phyloP scores from a whole-genome alignment of 2,797 vertebrate species.

The Coracias cyanogaster region DNA sequence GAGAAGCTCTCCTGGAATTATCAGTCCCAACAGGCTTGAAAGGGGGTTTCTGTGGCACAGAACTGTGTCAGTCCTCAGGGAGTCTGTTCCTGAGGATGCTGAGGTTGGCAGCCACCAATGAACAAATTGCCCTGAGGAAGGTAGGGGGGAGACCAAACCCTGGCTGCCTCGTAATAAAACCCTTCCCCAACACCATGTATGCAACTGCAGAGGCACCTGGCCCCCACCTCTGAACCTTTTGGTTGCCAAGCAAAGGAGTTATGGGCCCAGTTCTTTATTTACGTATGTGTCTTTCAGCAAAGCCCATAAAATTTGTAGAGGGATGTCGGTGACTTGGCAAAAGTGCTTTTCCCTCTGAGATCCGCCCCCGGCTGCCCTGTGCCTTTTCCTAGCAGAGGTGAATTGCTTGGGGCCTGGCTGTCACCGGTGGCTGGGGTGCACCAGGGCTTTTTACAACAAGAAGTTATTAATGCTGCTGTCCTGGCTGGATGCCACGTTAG shows the following conservation, averaged over 20 bases:
- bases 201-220: not conserved
- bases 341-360: not conserved
- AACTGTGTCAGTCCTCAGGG: not conserved
- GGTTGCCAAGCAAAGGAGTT: not conserved
- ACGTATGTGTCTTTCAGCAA: not conserved
- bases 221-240: not conserved
- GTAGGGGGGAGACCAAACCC: not conserved
- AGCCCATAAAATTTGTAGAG: not conserved
- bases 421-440: not conserved
- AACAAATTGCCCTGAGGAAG: not conserved
- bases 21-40: not conserved
- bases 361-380: fast-evolving
- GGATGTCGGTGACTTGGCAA: not conserved
- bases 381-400: not conserved
- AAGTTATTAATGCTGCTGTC: slow-evolving; percentile 49
- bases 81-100: not conserved
- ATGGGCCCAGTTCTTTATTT: not conserved
- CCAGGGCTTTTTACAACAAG: slow-evolving; percentile 22
- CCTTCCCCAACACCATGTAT: not conserved
- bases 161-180: not conserved
- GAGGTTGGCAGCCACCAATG: not conserved
- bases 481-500: slow-evolving; percentile 50
- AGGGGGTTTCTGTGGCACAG: not conserved
- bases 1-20: not conserved
- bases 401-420: fast-evolving